A percentile compares a stretch with the other conserved stretches of the same genome.
Conservation (phyloP, 2,888 invertebrate species). For the Salpingus planirostris region DNA sequence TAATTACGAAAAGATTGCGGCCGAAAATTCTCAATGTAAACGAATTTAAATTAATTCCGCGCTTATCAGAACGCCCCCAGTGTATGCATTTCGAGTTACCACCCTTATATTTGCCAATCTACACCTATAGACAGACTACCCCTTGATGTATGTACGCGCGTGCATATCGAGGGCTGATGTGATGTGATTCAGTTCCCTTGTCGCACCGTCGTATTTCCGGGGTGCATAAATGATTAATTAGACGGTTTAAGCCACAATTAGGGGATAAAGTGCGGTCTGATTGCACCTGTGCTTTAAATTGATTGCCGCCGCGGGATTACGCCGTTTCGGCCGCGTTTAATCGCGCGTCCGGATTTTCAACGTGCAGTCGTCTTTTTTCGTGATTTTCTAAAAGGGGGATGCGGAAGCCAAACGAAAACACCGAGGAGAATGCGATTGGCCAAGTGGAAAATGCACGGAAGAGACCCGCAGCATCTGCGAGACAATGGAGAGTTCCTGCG, state of each 20-base stretch:
- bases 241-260: slow-evolving; percentile 30
- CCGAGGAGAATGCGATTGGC: no score
- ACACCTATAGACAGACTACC: slow-evolving; percentile 12
- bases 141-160: no score
- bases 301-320: slow-evolving; percentile 10
- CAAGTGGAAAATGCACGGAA: no score
- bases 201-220: slow-evolving; percentile 18
- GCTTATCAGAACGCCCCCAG: slow-evolving; percentile 25
- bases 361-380: slow-evolving; percentile 1
- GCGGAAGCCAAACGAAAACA: no score
- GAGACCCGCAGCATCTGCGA: no score
- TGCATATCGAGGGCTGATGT: background rate
- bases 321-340: slow-evolving; percentile 8
- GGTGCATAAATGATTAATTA: slow-evolving; percentile 34
- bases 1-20: no score
- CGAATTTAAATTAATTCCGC: slow-evolving; percentile 25
- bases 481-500: no score
- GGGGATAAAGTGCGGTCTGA: slow-evolving; percentile 25
- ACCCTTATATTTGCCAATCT: slow-evolving; percentile 21
- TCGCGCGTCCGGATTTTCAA: slow-evolving; percentile 3
- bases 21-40: no score
- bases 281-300: slow-evolving; percentile 27
- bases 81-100: slow-evolving; percentile 22
- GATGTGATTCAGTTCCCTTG: slow-evolving; percentile 11
- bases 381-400: no score